Evolutionary conservation across 1,140 invertebrate species (phyloP).

Genomic region (Habropoda laboriosa): DNA sequence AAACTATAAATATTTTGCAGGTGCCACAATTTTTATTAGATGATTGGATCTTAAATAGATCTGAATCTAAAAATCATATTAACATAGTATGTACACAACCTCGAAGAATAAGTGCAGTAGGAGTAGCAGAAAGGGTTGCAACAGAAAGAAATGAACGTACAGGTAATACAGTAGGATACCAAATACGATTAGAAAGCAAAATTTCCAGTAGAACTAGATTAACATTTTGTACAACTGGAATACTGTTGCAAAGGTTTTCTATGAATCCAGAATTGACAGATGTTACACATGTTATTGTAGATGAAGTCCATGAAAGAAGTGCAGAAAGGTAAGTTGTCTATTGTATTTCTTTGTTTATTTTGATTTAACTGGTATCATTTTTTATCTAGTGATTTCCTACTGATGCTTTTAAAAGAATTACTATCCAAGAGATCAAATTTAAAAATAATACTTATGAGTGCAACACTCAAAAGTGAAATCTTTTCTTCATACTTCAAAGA

Average conservation of each 20-base stretch:
- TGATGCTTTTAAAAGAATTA: constrained; percentile 90
- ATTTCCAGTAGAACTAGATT: constrained; percentile 89
- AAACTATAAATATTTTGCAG: constrained; percentile 65
- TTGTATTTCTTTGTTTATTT: background rate
- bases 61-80: constrained; percentile 82
- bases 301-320: constrained; percentile 95
- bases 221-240: constrained; percentile 95
- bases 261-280: constrained; percentile 87
- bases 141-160: constrained; percentile 92
- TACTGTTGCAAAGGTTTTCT: constrained; percentile 90
- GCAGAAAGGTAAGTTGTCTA: constrained; percentile 62
- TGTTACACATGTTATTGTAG: constrained; percentile 91
- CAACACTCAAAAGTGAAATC: constrained; percentile 90
- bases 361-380: constrained; percentile 33
- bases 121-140: constrained; percentile 94
- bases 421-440: constrained; percentile 87
- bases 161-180: constrained; percentile 92
- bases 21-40: constrained; percentile 88
- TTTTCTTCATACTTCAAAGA: constrained; percentile 91
- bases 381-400: constrained; percentile 88
- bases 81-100: constrained; percentile 97
- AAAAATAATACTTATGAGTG: constrained; percentile 93
- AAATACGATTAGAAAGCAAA: constrained; percentile 91
- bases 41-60: constrained; percentile 83
- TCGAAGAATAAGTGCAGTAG: constrained; percentile 94